Percentiles rank a stretch among this genome's conserved stretches.
These are phyloP conservation scores for Gambusia holbrooki DNA, from an alignment of 2,113 vertebrate genomes.

Conservation along the genomic window DNA sequence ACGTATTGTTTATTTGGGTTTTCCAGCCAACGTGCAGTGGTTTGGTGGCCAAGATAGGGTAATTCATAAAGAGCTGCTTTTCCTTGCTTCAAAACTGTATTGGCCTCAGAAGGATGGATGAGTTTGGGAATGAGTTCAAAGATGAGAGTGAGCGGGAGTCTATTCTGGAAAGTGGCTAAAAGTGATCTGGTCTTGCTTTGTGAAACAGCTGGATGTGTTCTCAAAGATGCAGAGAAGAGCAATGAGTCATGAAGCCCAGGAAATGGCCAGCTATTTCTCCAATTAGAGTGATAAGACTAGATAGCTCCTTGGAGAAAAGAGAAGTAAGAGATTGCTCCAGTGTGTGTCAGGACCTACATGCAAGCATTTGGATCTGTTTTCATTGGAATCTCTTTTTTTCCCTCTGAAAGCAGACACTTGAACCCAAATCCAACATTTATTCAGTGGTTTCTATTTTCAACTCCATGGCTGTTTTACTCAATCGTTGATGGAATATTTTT, in stretches of 20 bases:
- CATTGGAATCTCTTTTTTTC: constrained; percentile 7
- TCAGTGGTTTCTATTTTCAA: constrained; percentile 42
- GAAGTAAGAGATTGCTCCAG: constrained; percentile 1
- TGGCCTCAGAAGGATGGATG: constrained; percentile 46
- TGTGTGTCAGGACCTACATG: neutral
- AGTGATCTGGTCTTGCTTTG: constrained; percentile 35
- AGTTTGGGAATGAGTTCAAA: constrained; percentile 48
- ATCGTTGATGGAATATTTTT: constrained; percentile 47
- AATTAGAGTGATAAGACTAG: constrained; percentile 61
- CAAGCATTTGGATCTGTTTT: constrained; percentile 29
- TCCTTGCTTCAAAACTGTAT: constrained; percentile 27
- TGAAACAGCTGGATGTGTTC: constrained; percentile 13
- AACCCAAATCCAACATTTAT: constrained; percentile 35
- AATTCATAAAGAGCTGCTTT: constrained; percentile 46
- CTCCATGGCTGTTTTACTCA: constrained; percentile 27
- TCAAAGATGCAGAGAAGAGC: constrained; percentile 12
- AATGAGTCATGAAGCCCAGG: constrained; percentile 56
- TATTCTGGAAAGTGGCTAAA: constrained; percentile 19
- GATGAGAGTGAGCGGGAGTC: neutral
- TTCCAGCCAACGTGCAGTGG: constrained; percentile 44
- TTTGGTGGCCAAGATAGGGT: constrained; percentile 30
- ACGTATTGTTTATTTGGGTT: constrained; percentile 64
- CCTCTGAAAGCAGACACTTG: constrained; percentile 28
- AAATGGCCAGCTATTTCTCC: constrained; percentile 58
- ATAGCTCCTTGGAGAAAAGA: constrained; percentile 45